These are phyloP conservation scores for Syrmaticus mikado DNA, from an alignment of 2,113 vertebrate genomes.

Conservation along the genomic window DNA sequence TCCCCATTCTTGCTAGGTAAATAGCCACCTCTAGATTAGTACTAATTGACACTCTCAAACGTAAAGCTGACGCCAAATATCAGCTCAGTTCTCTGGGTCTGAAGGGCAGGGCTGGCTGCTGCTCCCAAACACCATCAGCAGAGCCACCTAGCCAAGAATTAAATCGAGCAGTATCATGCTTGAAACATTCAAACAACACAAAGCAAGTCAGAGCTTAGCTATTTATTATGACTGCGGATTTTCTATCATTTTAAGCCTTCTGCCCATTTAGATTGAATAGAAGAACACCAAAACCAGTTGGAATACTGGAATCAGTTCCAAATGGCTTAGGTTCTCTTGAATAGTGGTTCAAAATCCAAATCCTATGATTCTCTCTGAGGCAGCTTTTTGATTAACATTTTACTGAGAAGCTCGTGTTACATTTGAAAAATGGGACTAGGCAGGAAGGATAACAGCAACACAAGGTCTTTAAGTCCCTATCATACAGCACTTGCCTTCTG, in stretches of 20 bases:
- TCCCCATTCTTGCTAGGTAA: background rate
- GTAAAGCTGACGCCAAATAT: fast-evolving
- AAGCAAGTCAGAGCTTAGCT: background rate
- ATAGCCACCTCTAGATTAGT: background rate
- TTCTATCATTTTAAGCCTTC: background rate
- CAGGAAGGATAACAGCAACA: background rate
- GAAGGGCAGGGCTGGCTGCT: background rate
- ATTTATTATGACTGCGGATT: background rate
- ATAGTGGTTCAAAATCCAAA: background rate
- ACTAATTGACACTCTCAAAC: too few relatives aligned
- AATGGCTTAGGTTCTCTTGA: background rate
- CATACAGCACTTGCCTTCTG: background rate
- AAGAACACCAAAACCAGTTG: background rate
- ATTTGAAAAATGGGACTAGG: background rate
- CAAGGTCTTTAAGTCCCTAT: fast-evolving
- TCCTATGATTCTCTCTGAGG: background rate
- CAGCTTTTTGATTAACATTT: background rate
- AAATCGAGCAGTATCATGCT: background rate
- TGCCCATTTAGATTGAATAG: background rate
- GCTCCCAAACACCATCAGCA: background rate
- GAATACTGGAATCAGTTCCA: background rate
- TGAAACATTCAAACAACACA: background rate
- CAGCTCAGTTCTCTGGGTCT: background rate
- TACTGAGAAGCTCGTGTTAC: background rate
- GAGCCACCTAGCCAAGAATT: background rate